Conservation (phyloP, 1,140 invertebrate genomes). For the Drosophila carrolli region DNA sequence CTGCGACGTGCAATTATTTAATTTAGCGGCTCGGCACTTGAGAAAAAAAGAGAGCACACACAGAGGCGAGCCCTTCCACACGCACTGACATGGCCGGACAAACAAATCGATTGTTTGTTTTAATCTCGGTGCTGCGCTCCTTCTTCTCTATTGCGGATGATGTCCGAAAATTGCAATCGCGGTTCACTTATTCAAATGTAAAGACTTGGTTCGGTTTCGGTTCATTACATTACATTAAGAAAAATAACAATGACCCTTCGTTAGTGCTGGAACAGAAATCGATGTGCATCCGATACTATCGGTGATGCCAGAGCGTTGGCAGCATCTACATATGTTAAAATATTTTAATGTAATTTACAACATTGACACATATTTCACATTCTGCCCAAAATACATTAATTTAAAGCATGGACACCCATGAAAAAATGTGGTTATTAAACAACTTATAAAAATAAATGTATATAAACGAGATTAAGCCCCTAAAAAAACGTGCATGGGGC, state of each 20-base stretch:
- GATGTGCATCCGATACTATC: too few species aligned
- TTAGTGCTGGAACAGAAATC: neutral
- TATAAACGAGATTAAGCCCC: too few species aligned
- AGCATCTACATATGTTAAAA: too few species aligned
- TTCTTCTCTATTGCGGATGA: too few species aligned
- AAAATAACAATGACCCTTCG: constrained; percentile 3
- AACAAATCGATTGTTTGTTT: constrained; percentile 6
- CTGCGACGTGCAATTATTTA: constrained; percentile 5
- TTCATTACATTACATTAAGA: constrained; percentile 6
- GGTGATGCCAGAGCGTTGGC: too few species aligned
- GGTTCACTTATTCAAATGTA: neutral
- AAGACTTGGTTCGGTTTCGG: neutral
- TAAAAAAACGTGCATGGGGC: too few species aligned
- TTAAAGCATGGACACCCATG: too few species aligned
- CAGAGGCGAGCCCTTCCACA: constrained; percentile 2
- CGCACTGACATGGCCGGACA: constrained; percentile 1
- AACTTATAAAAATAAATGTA: too few species aligned
- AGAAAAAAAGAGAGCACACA: constrained; percentile 1
- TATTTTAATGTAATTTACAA: too few species aligned
- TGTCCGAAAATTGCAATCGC: neutral
- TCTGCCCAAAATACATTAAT: too few species aligned
- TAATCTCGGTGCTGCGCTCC: neutral
- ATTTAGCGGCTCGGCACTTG: constrained; percentile 1
- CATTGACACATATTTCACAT: too few species aligned
- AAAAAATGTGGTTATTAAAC: too few species aligned